A percentile compares a stretch with the other conserved stretches of the same genome.
Evolutionary conservation across 2,888 invertebrate species (phyloP).

Genomic region (Blastobasis adustella): DNA sequence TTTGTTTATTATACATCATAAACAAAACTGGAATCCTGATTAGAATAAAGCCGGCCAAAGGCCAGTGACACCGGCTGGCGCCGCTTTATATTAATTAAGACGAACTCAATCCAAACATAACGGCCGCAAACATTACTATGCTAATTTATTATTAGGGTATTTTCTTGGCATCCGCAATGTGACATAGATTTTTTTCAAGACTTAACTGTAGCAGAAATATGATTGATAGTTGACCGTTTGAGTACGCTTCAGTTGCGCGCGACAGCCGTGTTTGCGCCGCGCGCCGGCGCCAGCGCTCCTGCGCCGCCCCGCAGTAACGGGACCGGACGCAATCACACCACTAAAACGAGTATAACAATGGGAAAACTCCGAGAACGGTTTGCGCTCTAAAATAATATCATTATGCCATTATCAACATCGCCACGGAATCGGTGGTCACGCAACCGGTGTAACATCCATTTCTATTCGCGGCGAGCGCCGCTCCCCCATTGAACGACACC

Average conservation of each 20-base stretch:
- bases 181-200: conserved; percentile 68
- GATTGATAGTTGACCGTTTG: conserved; percentile 68
- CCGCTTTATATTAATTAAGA: conserved; percentile 62
- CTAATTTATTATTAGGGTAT: conserved; percentile 71
- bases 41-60: conserved; percentile 18
- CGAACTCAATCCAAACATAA: conserved; percentile 65
- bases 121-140: conserved; percentile 68
- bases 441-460: too few relatives aligned
- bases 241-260: conserved; percentile 40
- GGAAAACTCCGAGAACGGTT: too few relatives aligned
- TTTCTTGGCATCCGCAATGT: conserved; percentile 68
- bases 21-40: too few relatives aligned
- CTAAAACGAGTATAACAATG: neutral
- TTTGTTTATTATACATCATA: conserved; percentile 5
- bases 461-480: neutral
- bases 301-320: neutral
- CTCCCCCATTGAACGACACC: conserved; percentile 6
- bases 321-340: neutral
- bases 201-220: conserved; percentile 70
- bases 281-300: neutral
- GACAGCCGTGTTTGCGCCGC: conserved; percentile 7
- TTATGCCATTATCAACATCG: too few relatives aligned
- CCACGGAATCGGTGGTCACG: too few relatives aligned
- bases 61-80: conserved; percentile 61
- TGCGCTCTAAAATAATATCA: too few relatives aligned